A percentile compares a stretch with the other conserved stretches of the same genome.
phyloP scores from a whole-genome alignment of 2,888 invertebrate genomes.

The Netelia virgata region DNA sequence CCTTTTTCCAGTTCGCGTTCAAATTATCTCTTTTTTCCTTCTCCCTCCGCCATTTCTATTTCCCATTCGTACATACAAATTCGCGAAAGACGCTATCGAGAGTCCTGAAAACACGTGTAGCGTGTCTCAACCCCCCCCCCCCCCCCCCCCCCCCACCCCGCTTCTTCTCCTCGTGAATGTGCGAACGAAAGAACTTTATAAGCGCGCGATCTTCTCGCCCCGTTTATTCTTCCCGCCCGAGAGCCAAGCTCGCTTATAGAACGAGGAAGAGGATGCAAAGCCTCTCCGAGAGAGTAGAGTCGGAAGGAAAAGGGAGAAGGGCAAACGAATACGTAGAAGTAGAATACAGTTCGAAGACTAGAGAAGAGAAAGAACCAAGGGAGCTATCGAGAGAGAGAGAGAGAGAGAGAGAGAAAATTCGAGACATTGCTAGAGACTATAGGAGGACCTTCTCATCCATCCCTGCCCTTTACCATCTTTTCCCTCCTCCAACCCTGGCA shows the following conservation, averaged over 20 bases:
- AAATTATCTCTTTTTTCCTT: neutral
- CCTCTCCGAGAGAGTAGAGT: neutral
- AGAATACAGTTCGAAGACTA: slow-evolving; percentile 62
- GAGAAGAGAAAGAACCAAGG: slow-evolving; percentile 43
- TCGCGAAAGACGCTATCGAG: slow-evolving; percentile 45
- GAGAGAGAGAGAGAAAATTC: slow-evolving; percentile 56
- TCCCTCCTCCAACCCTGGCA: slow-evolving; percentile 20
- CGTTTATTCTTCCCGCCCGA: slow-evolving; percentile 31
- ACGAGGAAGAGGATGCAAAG: slow-evolving; percentile 44
- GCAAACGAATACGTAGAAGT: slow-evolving; percentile 60
- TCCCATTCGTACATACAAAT: slow-evolving; percentile 43
- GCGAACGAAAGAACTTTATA: neutral
- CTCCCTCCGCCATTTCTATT: neutral
- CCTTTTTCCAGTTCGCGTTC: neutral
- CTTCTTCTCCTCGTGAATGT: neutral
- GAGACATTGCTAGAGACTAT: slow-evolving; percentile 63
- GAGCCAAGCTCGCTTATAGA: slow-evolving; percentile 50
- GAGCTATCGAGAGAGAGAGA: slow-evolving; percentile 61
- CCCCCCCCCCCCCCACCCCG: neutral
- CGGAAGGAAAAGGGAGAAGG: slow-evolving; percentile 63
- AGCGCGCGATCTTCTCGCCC: neutral
- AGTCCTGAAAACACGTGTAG: slow-evolving; percentile 51
- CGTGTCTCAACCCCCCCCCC: neutral
- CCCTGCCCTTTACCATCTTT: slow-evolving; percentile 27
- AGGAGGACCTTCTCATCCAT: slow-evolving; percentile 43